phyloP scores from a whole-genome alignment of 2,113 vertebrate species.

The Nesogale talazaci region DNA sequence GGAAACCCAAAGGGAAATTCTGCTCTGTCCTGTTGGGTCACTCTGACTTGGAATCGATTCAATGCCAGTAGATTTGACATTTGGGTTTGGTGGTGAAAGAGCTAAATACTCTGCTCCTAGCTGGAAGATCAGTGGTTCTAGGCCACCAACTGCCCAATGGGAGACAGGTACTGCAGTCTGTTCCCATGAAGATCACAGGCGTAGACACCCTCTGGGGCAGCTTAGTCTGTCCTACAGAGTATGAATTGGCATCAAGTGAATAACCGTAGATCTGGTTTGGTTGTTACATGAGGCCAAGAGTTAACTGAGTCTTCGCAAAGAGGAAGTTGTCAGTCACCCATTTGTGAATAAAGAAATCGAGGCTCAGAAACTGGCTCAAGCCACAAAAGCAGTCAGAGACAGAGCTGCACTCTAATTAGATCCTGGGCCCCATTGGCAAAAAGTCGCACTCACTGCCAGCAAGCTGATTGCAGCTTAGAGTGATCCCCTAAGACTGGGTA shows the following conservation, averaged over 20 bases:
- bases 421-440: too few relatives aligned
- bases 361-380: not conserved
- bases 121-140: not conserved
- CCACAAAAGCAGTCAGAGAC: too few relatives aligned
- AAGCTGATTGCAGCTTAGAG: too few relatives aligned
- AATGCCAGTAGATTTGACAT: not conserved
- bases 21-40: not conserved
- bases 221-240: too few relatives aligned
- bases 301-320: not conserved
- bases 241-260: too few relatives aligned
- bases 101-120: not conserved
- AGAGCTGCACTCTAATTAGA: too few relatives aligned
- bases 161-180: not conserved
- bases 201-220: not conserved
- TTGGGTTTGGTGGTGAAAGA: not conserved
- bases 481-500: too few relatives aligned
- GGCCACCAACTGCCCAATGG: not conserved
- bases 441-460: too few relatives aligned
- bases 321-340: not conserved
- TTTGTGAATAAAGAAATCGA: not conserved
- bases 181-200: not conserved
- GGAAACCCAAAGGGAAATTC: not conserved
- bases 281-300: not conserved
- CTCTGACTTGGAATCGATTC: not conserved
- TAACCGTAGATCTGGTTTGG: too few relatives aligned